phyloP scores from a whole-genome alignment of 23 tunicate species.

The Halocynthia roretzi region DNA sequence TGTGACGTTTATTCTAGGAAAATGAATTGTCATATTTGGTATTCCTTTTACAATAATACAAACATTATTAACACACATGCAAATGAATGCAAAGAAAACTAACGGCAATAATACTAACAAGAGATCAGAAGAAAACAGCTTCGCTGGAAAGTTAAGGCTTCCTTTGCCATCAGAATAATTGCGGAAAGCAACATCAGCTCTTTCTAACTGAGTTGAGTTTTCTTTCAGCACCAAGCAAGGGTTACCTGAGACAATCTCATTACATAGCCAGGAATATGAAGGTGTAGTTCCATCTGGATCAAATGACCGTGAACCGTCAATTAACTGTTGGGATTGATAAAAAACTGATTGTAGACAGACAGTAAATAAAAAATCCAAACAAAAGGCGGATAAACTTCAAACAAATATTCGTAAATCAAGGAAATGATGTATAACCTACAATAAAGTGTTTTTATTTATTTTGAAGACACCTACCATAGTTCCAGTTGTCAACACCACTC shows the following conservation, averaged over 20 bases:
- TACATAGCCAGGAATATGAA: constrained; percentile 10
- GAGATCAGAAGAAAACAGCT: neutral
- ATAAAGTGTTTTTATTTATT: too few relatives aligned
- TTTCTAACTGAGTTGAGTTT: neutral
- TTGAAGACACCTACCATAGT: too few relatives aligned
- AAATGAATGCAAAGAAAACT: neutral
- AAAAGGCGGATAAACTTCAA: too few relatives aligned
- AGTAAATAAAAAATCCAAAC: too few relatives aligned
- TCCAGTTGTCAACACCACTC: too few relatives aligned
- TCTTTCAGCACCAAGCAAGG: constrained; percentile 5
- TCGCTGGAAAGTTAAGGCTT: neutral
- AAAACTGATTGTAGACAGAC: too few relatives aligned
- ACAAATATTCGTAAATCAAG: too few relatives aligned
- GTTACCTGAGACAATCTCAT: neutral
- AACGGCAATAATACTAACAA: neutral
- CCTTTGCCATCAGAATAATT: neutral
- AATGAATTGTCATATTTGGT: neutral
- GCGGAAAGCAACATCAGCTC: constrained; percentile 9
- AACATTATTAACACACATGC: neutral
- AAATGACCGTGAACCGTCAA: too few relatives aligned
- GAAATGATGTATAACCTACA: too few relatives aligned
- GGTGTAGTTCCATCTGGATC: constrained; percentile 13
- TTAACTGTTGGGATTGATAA: too few relatives aligned
- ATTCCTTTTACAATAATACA: neutral
- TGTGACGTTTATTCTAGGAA: constrained; percentile 7